Evolutionary conservation across 2,797 vertebrate genomes (phyloP).

Genomic region (Agapornis canus): DNA sequence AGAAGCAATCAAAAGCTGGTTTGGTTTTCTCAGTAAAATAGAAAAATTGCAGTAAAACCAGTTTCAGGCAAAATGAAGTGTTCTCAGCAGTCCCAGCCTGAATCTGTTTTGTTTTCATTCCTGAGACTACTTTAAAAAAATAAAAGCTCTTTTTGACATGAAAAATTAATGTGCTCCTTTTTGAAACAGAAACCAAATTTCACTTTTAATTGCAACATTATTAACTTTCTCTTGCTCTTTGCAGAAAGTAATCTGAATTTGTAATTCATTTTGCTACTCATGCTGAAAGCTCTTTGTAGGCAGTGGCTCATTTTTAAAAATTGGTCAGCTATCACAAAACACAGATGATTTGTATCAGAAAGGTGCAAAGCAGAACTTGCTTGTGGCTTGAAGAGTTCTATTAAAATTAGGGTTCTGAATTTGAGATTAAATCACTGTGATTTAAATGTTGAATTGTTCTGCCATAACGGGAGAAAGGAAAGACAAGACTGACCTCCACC

Average conservation of each 20-base stretch:
- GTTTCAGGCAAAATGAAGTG: not conserved
- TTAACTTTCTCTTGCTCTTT: not conserved
- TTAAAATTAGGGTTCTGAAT: not conserved
- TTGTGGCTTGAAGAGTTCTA: not conserved
- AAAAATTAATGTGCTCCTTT: not conserved
- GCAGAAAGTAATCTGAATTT: not conserved
- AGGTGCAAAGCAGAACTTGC: not conserved
- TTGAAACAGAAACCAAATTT: not conserved
- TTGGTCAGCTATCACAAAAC: not conserved
- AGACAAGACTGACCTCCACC: not conserved
- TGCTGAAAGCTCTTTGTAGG: not conserved
- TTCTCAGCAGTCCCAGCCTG: not conserved
- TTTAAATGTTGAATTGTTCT: fast-evolving
- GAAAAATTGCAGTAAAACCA: not conserved
- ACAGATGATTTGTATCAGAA: not conserved
- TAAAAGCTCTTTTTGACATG: not conserved
- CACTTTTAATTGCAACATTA: not conserved
- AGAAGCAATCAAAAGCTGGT: not conserved
- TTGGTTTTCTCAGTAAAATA: not conserved
- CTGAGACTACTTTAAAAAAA: not conserved
- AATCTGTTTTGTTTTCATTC: not conserved
- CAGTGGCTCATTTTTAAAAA: not conserved
- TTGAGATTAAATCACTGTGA: not conserved
- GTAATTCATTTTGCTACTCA: not conserved
- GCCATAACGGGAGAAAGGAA: not conserved